Base-by-base conservation (phyloP, 2,113 vertebrate genomes). In the Theristicus caerulescens region DNA sequence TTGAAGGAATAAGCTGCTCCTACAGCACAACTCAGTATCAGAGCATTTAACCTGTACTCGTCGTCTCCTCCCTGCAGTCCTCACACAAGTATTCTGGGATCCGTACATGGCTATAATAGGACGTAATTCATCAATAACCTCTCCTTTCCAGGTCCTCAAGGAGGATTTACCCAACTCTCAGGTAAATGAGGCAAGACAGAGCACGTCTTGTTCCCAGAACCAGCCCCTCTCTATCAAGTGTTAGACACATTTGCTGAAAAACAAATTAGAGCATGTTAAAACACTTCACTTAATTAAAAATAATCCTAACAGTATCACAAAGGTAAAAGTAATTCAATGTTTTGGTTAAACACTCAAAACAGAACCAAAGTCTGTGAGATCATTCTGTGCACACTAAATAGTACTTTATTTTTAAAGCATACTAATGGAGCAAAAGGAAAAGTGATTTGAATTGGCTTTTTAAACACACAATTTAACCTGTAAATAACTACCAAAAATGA, bases 291-390 rank as follows among this genome's bases (percentile, higher is more conserved):
- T 85, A 92, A 93, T 96, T 94, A 95, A 85, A 94, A 94, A 89
- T 69, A 95, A 95, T 62, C 84, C 89, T 90, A 80, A 82, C 73
- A 80, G 57, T 66, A 92, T 77, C 74, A 93, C 81, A 91, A 95
- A 95, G 70, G 91, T 82, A 89, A 82, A 93, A 95, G 78, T 82
- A 91, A 94, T 77, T 94, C 46, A 77, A 11, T 61, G 70, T 79
- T 94, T 94, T 95, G 86, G 83, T 87, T 96, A 80, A 96, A 90
- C 71, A 62, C 51, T 85, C 86, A 87, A 95, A 94, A 82, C 46
- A 70, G 54, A 92, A 76, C n/a, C 4, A 2, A 89, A 77, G 73
- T 42, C 69, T 66, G 65, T 27, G 77, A 92, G 70, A 70, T 79
- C 52, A 57, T 31, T 32, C 42, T 57, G 7, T 86, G 76, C 31